Conservation (phyloP, 2,113 vertebrate species). For the Bungarus multicinctus region DNA sequence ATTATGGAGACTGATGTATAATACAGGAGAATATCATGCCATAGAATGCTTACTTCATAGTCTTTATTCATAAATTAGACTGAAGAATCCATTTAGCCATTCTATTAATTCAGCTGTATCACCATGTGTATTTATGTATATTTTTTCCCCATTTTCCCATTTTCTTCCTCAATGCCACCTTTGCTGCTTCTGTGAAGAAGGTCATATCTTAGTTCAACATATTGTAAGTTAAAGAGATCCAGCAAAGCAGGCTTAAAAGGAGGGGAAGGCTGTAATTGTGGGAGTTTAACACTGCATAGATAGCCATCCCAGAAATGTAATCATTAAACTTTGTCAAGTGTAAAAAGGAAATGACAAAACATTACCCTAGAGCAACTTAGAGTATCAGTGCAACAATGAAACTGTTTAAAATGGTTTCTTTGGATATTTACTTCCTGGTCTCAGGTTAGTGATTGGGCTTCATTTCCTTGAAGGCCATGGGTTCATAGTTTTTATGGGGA, state of each 20-base stretch:
- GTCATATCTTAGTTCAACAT: conserved; percentile 33
- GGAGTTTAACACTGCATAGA: conserved; percentile 53
- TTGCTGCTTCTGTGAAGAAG: conserved; percentile 12
- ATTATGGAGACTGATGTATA: neutral
- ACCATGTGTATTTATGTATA: neutral
- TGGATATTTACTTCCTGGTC: conserved; percentile 43
- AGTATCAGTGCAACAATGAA: conserved; percentile 44
- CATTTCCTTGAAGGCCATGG: conserved; percentile 9
- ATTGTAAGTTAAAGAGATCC: conserved; percentile 40
- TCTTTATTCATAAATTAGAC: neutral
- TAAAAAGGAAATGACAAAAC: conserved; percentile 57
- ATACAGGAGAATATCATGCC: neutral
- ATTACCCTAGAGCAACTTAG: conserved; percentile 49
- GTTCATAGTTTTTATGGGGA: conserved; percentile 17
- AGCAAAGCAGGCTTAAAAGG: conserved; percentile 49
- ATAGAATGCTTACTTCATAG: neutral
- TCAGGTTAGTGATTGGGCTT: conserved; percentile 45
- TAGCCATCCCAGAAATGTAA: conserved; percentile 45
- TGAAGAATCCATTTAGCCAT: neutral
- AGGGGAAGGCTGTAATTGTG: conserved; percentile 21
- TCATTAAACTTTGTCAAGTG: conserved; percentile 61
- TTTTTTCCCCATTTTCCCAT: too few relatives aligned
- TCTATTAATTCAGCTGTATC: neutral
- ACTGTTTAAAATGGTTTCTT: conserved; percentile 40
- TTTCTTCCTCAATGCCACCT: neutral